phyloP scores from a whole-genome alignment of 2,888 invertebrate species.

The Microdon myrmicae region DNA sequence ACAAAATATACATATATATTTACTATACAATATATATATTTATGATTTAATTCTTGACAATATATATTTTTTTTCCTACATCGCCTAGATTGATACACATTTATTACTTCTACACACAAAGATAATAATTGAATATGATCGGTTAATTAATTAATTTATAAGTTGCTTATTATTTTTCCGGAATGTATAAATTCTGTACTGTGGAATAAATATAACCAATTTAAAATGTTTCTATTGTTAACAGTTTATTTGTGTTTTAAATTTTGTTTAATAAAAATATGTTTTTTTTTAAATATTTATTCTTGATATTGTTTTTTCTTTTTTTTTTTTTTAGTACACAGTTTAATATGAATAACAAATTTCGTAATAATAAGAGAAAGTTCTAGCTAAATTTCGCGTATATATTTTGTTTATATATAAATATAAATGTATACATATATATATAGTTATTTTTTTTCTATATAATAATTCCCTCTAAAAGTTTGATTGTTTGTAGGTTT shows the following conservation, averaged over 20 bases:
- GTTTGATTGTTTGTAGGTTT: conserved; percentile 50
- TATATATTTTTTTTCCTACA: conserved; percentile 34
- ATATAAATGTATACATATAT: conserved; percentile 37
- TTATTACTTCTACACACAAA: conserved; percentile 36
- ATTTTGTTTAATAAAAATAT: conserved; percentile 32
- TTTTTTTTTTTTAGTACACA: conserved; percentile 18
- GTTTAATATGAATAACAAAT: conserved; percentile 43
- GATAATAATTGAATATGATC: conserved; percentile 14
- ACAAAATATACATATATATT: conserved; percentile 42
- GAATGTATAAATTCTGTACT: conserved; percentile 52
- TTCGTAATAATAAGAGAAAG: conserved; percentile 51
- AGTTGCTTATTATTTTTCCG: conserved; percentile 33
- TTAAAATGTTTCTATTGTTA: conserved; percentile 28
- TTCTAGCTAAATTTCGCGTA: conserved; percentile 51
- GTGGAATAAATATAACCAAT: conserved; percentile 51
- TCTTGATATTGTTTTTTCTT: conserved; percentile 16
- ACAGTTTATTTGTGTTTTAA: conserved; percentile 11
- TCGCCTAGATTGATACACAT: conserved; percentile 43
- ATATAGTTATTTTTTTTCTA: conserved; percentile 48
- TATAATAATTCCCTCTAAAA: conserved; percentile 51
- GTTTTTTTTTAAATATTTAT: conserved; percentile 17
- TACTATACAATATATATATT: conserved; percentile 39
- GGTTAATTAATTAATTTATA: conserved; percentile 16
- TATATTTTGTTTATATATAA: conserved; percentile 50
- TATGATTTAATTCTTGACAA: conserved; percentile 16